phyloP scores from a whole-genome alignment of 1,140 invertebrate genomes.

The Papilio aristodemus region DNA sequence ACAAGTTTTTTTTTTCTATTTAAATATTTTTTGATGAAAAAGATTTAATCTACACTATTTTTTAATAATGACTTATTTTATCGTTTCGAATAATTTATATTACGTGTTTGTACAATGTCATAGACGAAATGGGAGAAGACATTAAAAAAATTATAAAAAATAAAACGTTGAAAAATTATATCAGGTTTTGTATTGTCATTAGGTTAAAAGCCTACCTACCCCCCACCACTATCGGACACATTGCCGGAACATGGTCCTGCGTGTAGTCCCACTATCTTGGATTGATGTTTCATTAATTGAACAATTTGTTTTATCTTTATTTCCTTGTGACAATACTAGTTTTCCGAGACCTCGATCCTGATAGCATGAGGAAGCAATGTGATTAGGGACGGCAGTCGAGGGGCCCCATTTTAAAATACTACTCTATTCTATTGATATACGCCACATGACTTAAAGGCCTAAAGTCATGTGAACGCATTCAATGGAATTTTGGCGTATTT shows the following conservation, averaged over 20 bases:
- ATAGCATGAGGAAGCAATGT: slow-evolving; percentile 52
- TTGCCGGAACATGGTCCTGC: slow-evolving; percentile 50
- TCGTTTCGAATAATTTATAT: slow-evolving; percentile 80
- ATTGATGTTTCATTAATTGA: slow-evolving; percentile 49
- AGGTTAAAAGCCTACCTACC: slow-evolving; percentile 56
- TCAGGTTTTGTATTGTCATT: slow-evolving; percentile 68
- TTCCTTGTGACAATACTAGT: slow-evolving; percentile 12
- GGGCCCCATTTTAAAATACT: slow-evolving; percentile 65
- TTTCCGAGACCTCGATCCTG: slow-evolving; percentile 50
- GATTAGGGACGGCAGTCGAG: slow-evolving; percentile 64
- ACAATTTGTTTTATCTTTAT: not conserved
- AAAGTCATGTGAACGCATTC: slow-evolving; percentile 68
- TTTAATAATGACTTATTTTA: slow-evolving; percentile 79
- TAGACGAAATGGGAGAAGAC: slow-evolving; percentile 71
- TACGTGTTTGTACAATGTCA: slow-evolving; percentile 78
- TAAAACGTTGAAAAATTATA: slow-evolving; percentile 76
- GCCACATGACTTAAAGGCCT: slow-evolving; percentile 74
- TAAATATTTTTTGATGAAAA: slow-evolving; percentile 74
- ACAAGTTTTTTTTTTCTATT: slow-evolving; percentile 77
- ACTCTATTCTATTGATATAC: slow-evolving; percentile 65
- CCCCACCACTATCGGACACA: slow-evolving; percentile 59
- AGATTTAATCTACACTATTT: slow-evolving; percentile 79
- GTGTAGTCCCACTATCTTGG: slow-evolving; percentile 47
- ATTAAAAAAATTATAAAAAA: slow-evolving; percentile 78
- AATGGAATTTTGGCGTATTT: slow-evolving; percentile 65